phyloP scores from a whole-genome alignment of 2,113 vertebrate genomes.

The Grammomys dolichurus region DNA sequence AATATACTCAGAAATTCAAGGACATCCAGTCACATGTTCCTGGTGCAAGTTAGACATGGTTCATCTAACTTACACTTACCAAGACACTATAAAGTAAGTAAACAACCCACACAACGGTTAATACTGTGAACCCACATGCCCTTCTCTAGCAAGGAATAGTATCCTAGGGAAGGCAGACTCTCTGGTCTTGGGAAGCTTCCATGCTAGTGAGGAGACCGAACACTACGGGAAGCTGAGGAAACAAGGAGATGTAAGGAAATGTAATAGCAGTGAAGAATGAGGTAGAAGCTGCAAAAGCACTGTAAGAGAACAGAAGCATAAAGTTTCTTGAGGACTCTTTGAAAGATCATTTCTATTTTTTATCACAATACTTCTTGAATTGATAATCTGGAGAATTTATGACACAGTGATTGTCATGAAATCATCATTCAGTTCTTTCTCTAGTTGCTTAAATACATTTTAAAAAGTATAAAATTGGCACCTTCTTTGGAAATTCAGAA shows the following conservation, averaged over 20 bases:
- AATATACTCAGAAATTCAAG: background rate
- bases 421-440: background rate
- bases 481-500: slow-evolving; percentile 30
- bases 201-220: background rate
- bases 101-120: background rate
- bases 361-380: background rate
- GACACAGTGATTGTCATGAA: background rate
- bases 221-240: background rate
- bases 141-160: background rate
- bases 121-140: background rate
- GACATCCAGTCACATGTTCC: background rate
- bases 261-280: background rate
- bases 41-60: background rate
- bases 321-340: background rate
- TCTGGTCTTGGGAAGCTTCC: background rate
- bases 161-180: background rate
- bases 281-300: background rate
- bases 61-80: background rate
- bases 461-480: background rate
- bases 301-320: background rate
- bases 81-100: background rate
- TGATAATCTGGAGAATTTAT: background rate
- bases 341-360: background rate
- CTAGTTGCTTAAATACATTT: background rate
- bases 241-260: background rate